A percentile compares a stretch with the other conserved stretches of the same genome.
phyloP scores from a whole-genome alignment of 2,888 invertebrate genomes.

The Spodoptera littoralis region DNA sequence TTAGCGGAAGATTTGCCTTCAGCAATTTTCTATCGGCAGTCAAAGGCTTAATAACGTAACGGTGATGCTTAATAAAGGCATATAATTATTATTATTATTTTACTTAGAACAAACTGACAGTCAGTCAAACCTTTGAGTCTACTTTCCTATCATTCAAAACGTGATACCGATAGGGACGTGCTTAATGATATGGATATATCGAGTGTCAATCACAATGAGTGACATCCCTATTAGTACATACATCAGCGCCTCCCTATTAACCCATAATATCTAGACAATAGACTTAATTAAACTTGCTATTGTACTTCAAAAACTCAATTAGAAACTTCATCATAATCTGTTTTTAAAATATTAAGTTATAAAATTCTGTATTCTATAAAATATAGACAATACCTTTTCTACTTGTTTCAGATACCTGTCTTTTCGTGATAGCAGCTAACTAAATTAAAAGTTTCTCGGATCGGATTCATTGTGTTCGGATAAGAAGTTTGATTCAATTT shows the following conservation, averaged over 20 bases:
- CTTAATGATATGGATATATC: slow-evolving; percentile 5
- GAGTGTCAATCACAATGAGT: slow-evolving; percentile 17
- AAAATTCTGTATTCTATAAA: slow-evolving; percentile 35
- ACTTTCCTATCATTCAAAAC: slow-evolving; percentile 17
- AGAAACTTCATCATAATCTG: slow-evolving; percentile 36
- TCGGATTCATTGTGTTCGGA: slow-evolving; percentile 54
- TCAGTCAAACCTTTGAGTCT: neutral
- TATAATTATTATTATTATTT: neutral
- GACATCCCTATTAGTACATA: slow-evolving; percentile 18
- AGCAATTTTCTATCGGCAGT: too few species aligned
- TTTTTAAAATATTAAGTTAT: slow-evolving; percentile 37
- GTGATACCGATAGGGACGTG: slow-evolving; percentile 11
- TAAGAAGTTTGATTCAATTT: slow-evolving; percentile 57
- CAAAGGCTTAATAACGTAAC: too few species aligned
- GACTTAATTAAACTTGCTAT: slow-evolving; percentile 29
- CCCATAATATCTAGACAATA: slow-evolving; percentile 23
- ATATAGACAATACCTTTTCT: slow-evolving; percentile 43
- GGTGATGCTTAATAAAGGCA: too few species aligned
- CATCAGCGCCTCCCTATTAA: slow-evolving; percentile 11
- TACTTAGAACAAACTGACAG: slow-evolving; percentile 6
- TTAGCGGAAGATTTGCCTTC: too few species aligned
- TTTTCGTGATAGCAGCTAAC: slow-evolving; percentile 51
- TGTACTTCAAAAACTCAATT: slow-evolving; percentile 40
- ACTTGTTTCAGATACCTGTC: slow-evolving; percentile 63
- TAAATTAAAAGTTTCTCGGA: slow-evolving; percentile 56